These are phyloP conservation scores for Selene dorsalis DNA, from an alignment of 2,797 vertebrate species.

Conservation along the genomic window DNA sequence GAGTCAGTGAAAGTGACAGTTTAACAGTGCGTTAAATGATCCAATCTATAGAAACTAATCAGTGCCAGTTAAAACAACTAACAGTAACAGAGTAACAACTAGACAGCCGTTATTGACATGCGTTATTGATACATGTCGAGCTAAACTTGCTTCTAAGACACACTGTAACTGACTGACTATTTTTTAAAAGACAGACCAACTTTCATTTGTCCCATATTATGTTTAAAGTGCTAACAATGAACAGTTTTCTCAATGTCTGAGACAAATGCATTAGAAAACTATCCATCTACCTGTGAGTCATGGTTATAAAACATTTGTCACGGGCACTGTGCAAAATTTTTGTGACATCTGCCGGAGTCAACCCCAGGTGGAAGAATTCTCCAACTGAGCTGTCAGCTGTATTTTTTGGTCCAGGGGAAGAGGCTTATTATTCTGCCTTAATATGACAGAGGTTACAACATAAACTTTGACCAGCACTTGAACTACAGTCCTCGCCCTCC, in stretches of 20 bases:
- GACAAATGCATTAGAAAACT: not conserved
- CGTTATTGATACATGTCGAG: not conserved
- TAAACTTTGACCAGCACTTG: slow-evolving; percentile 49
- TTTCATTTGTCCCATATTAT: not conserved
- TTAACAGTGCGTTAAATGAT: not conserved
- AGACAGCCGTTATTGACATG: not conserved
- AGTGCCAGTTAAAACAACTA: not conserved
- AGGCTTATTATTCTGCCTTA: slow-evolving; percentile 32
- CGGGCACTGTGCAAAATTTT: not conserved
- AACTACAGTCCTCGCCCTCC: slow-evolving; percentile 32
- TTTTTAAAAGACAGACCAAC: not conserved
- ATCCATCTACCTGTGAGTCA: not conserved
- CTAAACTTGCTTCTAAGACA: not conserved
- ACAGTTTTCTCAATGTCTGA: not conserved
- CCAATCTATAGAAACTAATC: not conserved
- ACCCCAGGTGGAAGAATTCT: slow-evolving; percentile 6
- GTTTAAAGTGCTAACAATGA: not conserved
- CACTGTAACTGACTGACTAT: not conserved
- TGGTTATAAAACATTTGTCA: not conserved
- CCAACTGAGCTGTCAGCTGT: slow-evolving; percentile 36
- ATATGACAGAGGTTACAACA: slow-evolving; percentile 52
- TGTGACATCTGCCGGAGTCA: not conserved
- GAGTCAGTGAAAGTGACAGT: not conserved
- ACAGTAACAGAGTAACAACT: not conserved
- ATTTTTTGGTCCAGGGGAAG: slow-evolving; percentile 23